Base-by-base conservation (phyloP, 2,113 vertebrate genomes). In the Epinephelus fuscoguttatus region DNA sequence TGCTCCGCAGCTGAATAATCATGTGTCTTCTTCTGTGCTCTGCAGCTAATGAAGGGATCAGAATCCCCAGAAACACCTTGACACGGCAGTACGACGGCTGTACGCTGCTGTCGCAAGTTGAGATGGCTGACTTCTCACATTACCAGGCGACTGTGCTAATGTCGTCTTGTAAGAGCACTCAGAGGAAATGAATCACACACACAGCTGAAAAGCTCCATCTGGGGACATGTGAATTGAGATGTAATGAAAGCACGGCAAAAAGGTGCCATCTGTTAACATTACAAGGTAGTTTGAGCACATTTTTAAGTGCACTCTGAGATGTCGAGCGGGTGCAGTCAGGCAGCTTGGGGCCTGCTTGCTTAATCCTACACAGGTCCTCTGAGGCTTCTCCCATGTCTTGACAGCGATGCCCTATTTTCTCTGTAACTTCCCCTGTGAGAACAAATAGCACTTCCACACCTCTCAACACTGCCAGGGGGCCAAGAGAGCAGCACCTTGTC, bases 341-440 rank as follows among this genome's bases (percentile, higher is more conserved):
- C 56, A 45, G 62, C 61, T 79, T 30, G 69, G 60, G 80, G 52
- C 66, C 79, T 61, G 61, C 62, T 56, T 4, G 30, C 8, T 61
- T 84, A 33, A 75, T 88, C 59, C 78, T 53, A n/a, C 9, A 6
- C 18, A 49, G 78, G 17, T 30, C 72, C 79, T 75, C 74, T 56
- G 74, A 62, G 68, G 70, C 4, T 55, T 63, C 70, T 70, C 70
- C 63, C 63, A n/a, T 45, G 77, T 76, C 66, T 78, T 67, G 75
- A 82, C 79, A 85, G 78, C 33, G 3, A 61, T 82, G 83, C 49
- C 84, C 75, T 81, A 40, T 70, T 91, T 86, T 87, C 73, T 83
- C 49, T 6, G 1, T 45, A 56, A 42, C 50, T 78, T 86, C 62
- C 82, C 86, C 73, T 19, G 67, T 66, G 84, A 85, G 76, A 86